A percentile compares a stretch with the other conserved stretches of the same genome.
Evolutionary conservation across 2,888 invertebrate genomes (phyloP).

Genomic region (Catocala nupta): DNA sequence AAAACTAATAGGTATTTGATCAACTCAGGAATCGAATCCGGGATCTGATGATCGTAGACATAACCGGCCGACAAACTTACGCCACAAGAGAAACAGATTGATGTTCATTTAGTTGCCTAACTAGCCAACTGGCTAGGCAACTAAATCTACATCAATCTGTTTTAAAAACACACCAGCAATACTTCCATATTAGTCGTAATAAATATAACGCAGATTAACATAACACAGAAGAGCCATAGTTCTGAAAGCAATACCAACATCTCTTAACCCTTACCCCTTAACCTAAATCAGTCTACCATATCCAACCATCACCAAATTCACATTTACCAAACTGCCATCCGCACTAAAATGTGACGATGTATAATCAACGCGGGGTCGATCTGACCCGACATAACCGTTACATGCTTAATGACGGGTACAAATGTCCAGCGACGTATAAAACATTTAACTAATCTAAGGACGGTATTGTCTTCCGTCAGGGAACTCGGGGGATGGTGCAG

Average conservation of each 20-base stretch:
- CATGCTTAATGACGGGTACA: slow-evolving; percentile 76
- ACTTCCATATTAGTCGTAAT: no score
- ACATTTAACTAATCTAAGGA: slow-evolving; percentile 80
- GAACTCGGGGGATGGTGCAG: slow-evolving; percentile 31
- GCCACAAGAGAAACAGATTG: no score
- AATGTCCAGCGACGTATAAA: slow-evolving; percentile 73
- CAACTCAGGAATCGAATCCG: no score
- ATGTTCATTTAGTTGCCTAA: no score
- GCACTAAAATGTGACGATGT: slow-evolving; percentile 46
- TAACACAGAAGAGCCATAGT: no score
- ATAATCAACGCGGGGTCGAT: slow-evolving; percentile 44
- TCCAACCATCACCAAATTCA: slow-evolving; percentile 24
- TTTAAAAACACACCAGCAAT: no score
- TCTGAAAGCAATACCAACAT: slow-evolving; percentile 3
- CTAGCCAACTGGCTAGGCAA: no score
- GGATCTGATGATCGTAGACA: no score
- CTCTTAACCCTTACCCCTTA: slow-evolving; percentile 12
- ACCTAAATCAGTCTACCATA: slow-evolving; percentile 5
- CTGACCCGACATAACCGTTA: slow-evolving; percentile 73
- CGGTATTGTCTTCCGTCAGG: slow-evolving; percentile 63
- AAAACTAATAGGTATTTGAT: no score
- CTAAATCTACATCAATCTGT: no score
- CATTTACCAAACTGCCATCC: slow-evolving; percentile 36
- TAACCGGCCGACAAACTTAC: no score
- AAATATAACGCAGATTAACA: no score